Conservation (phyloP, 2,797 vertebrate genomes). For the Pangasius djambal region DNA sequence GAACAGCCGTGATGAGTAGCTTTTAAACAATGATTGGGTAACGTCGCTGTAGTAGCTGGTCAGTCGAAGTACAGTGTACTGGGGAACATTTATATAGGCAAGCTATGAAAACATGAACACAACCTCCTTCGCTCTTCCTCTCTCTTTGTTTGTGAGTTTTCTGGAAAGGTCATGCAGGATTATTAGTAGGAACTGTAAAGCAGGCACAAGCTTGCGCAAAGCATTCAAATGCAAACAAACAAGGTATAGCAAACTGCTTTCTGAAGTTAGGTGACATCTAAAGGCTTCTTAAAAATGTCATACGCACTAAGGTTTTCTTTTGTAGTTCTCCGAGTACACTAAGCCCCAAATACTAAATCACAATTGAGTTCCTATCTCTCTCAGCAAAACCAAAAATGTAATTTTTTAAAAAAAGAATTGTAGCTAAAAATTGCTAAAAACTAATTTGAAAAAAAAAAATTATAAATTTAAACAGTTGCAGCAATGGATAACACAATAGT, state of each 20-base stretch:
- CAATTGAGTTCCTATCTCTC: background rate
- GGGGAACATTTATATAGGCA: background rate
- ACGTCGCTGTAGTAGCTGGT: background rate
- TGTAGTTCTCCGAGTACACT: background rate
- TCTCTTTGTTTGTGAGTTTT: background rate
- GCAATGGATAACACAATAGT: background rate
- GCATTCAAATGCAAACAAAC: background rate
- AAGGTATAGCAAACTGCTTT: background rate
- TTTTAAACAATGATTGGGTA: background rate
- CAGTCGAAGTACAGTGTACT: background rate
- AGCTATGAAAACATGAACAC: background rate
- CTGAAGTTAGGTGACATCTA: background rate
- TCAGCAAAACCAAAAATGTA: background rate
- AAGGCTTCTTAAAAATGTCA: background rate
- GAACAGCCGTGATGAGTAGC: background rate
- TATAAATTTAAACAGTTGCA: background rate
- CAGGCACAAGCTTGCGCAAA: no score
- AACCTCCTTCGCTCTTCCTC: background rate
- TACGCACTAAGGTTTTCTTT: no score
- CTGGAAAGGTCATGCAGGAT: slow-evolving; percentile 19
- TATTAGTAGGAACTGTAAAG: background rate
- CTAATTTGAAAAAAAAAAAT: background rate
- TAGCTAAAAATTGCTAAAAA: background rate
- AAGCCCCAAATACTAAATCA: background rate
- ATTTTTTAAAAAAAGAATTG: background rate